Conservation (phyloP, 2,113 vertebrate genomes). For the Erythrocercus mccallii region DNA sequence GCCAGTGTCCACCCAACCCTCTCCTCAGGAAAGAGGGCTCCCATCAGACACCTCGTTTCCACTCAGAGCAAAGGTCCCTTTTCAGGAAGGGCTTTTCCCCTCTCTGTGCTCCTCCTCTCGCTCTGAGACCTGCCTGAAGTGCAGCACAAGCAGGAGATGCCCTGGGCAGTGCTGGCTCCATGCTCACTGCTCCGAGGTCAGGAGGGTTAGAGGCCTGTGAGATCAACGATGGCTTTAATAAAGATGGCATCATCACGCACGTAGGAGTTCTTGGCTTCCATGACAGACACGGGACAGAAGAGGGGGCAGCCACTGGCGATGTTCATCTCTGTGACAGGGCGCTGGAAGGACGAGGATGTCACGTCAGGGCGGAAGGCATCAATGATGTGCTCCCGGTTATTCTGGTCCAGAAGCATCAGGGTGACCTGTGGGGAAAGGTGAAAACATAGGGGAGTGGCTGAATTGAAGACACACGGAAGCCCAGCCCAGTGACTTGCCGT, state of each 20-base stretch:
- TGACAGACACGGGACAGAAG: slow-evolving; percentile 88
- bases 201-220: slow-evolving; percentile 79
- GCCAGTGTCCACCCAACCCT: not conserved
- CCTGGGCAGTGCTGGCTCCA: not conserved
- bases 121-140: not conserved
- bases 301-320: slow-evolving; percentile 96
- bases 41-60: not conserved
- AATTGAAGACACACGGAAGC: not conserved
- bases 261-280: slow-evolving; percentile 89
- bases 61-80: not conserved
- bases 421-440: slow-evolving; percentile 81
- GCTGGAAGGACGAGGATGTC: slow-evolving; percentile 90
- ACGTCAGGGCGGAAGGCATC: slow-evolving; percentile 93
- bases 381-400: slow-evolving; percentile 92
- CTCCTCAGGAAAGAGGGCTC: not conserved
- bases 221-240: slow-evolving; percentile 96
- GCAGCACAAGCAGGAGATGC: not conserved
- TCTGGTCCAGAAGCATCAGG: slow-evolving; percentile 94
- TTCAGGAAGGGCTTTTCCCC: not conserved
- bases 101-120: not conserved
- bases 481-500: rapidly evolving
- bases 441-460: not conserved
- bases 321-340: slow-evolving; percentile 91
- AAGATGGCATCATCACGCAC: slow-evolving; percentile 91
- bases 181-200: slow-evolving; percentile 5